Evolutionary conservation across 2,113 vertebrate genomes (phyloP), one percentile per base, ranked within the genome.

Genomic region (Archilochus colubris): DNA sequence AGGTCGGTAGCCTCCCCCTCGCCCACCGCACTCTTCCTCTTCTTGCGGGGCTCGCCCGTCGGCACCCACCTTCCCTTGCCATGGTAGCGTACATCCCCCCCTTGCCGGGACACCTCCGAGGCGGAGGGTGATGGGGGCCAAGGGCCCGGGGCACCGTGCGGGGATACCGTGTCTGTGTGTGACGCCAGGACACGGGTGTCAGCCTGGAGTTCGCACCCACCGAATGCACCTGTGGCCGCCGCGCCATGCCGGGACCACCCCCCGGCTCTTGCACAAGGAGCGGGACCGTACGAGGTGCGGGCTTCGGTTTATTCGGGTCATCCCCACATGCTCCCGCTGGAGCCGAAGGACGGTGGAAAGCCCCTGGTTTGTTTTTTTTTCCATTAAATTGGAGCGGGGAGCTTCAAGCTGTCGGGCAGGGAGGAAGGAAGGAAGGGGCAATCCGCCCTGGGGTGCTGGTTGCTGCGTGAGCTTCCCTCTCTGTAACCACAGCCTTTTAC

Each of bases 1-100:
- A 96, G 96, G 96, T 96, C 76, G 53, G 95, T 95, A 93, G 25
- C 59, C 44, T 31, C 53, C 20, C 30, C 7, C 18, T 6, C 16
- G 17, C 25, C n/a, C n/a, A 17, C 14, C 33, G 40, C 69, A 13
- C 36, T 48, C 16, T 30, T 62, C 27, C 59, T n/a, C 14, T 62
- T 3, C 25, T 27, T 28, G 50, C 14, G 8, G 10, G 14, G 38
- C 38, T 40, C 38, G 38, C 38, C 38, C 38, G 38, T 40, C 38
- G 38, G 9, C 38, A 40, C 17, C 62, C 19, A 2, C 43, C 33
- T 10, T 15, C 10, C 33, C 13, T 24, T 20, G n/a, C 17, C 8
- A 11, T 9, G 31, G 62, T 69, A 33, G 28, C 6, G 75, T 48
- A 6, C 23, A 46, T 10, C 7, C 28, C 19, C 19, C 10, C 7